Evolutionary conservation across 2,113 vertebrate species (phyloP), one percentile per base, ranked within the genome.

Genomic region (Hassar affinis): DNA sequence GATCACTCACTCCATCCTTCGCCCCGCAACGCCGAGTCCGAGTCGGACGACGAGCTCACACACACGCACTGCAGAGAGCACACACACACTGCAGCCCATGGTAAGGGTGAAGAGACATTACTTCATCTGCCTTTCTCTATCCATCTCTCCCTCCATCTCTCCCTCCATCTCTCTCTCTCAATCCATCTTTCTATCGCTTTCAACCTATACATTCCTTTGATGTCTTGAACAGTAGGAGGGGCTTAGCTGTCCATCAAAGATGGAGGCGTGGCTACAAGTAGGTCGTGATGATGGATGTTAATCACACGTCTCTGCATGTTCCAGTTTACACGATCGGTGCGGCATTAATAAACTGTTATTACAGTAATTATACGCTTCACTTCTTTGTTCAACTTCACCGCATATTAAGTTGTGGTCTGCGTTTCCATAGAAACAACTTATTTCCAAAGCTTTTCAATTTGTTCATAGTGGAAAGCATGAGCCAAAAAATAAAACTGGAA

Each of bases 1-100:
- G 93, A 95, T 87, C 93, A 94, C 92, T 92, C 91, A 90, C 93
- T 94, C 92, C 94, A 90, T 93, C 91, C 91, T 92, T 91, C 92
- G 92, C 93, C 93, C 92, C 94, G 93, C 87, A 90, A 88, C 79
- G 30, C 45, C 0, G 94, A 94, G 88, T 95, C 92, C 89, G 94
- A 93, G 92, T 93, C 91, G 90, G 94, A 93, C 89, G 92, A 95
- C 89, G 92, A 94, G 90, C 93, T 90, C 88, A 88, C 87, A 85
- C 90, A 89, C 90, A 89, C 85, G 87, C 90, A 91, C 88, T 92
- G 87, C 89, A 90, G 93, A 83, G 84, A 88, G 38, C 82, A 89
- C 89, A 86, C 88, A 61, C 91, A 92, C 87, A 86, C 85, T 9
- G 88, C 88, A 33, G 79, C 90, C 79, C 71, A 35, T 79, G 92